Conservation (phyloP, 2,113 vertebrate species). For the Xiphophorus hellerii region DNA sequence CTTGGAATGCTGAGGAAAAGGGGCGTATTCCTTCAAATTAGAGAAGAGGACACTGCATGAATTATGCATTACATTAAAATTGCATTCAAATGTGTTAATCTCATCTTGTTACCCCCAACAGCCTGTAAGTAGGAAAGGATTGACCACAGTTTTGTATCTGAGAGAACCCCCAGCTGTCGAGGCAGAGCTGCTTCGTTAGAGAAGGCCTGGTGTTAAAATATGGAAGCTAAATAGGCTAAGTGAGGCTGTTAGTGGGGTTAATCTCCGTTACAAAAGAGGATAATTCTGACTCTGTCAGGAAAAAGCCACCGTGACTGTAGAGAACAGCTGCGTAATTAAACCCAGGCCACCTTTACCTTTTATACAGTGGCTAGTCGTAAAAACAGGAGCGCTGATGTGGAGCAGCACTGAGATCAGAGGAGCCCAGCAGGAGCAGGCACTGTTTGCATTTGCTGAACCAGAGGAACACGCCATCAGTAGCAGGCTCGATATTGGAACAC, state of each 20-base stretch:
- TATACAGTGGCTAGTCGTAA: slow-evolving; percentile 21
- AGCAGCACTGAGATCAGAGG: slow-evolving; percentile 27
- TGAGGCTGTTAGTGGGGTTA: slow-evolving; percentile 61
- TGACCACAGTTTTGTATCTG: slow-evolving; percentile 66
- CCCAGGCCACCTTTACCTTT: slow-evolving; percentile 56
- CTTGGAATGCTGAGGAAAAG: slow-evolving; percentile 61
- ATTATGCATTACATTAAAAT: slow-evolving; percentile 71
- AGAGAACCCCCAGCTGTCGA: slow-evolving; percentile 41
- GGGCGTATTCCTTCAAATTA: slow-evolving; percentile 68
- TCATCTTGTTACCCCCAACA: slow-evolving; percentile 75
- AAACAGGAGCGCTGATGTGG: slow-evolving; percentile 20
- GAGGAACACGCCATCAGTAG: slow-evolving; percentile 22
- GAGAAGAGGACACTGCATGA: slow-evolving; percentile 61
- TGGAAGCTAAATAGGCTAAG: slow-evolving; percentile 64
- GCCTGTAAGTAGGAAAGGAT: slow-evolving; percentile 60
- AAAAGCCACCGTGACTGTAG: slow-evolving; percentile 18
- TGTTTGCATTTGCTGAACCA: slow-evolving; percentile 6
- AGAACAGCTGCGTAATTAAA: slow-evolving; percentile 53
- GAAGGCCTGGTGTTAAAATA: slow-evolving; percentile 47
- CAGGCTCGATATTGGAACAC: slow-evolving; percentile 30
- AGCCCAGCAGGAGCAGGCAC: neutral
- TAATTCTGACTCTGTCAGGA: slow-evolving; percentile 41
- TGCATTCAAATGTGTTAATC: slow-evolving; percentile 78
- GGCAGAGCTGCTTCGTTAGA: slow-evolving; percentile 47
- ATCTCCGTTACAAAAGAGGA: slow-evolving; percentile 71